These are phyloP conservation scores for Lagopus leucura DNA, from an alignment of 2,113 vertebrate genomes.

Conservation along the genomic window DNA sequence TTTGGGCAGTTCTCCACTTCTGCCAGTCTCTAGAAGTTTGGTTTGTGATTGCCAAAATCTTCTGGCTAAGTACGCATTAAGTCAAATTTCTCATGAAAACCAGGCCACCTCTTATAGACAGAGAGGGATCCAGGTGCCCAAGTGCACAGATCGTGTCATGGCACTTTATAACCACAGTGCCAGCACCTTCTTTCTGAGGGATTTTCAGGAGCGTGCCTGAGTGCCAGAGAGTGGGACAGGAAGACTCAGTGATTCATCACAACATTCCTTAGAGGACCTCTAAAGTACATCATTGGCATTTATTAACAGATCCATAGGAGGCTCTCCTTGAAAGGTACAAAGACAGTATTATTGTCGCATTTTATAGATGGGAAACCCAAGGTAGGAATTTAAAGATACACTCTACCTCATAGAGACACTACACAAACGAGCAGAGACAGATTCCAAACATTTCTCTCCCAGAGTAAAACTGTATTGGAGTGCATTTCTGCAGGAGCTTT, in stretches of 20 bases:
- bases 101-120: background rate
- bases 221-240: background rate
- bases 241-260: slow-evolving; percentile 14
- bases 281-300: slow-evolving; percentile 2
- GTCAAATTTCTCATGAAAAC: background rate
- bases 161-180: background rate
- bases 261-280: slow-evolving; percentile 5
- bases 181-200: slow-evolving; percentile 9
- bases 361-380: slow-evolving; percentile 28
- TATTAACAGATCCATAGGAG: slow-evolving; percentile 28
- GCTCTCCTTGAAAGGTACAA: slow-evolving; percentile 6
- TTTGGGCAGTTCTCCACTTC: background rate
- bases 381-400: slow-evolving; percentile 10
- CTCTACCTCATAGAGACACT: background rate
- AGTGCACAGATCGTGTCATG: background rate
- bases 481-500: background rate
- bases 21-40: background rate
- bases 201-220: background rate
- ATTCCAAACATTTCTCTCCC: background rate
- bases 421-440: background rate
- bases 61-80: background rate
- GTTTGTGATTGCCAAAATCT: background rate
- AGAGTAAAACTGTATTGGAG: background rate
- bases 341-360: slow-evolving; percentile 17
- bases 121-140: background rate